A percentile compares a stretch with the other conserved stretches of the same genome.
phyloP scores from a whole-genome alignment of 2,888 invertebrate genomes.

The Operophtera brumata region DNA sequence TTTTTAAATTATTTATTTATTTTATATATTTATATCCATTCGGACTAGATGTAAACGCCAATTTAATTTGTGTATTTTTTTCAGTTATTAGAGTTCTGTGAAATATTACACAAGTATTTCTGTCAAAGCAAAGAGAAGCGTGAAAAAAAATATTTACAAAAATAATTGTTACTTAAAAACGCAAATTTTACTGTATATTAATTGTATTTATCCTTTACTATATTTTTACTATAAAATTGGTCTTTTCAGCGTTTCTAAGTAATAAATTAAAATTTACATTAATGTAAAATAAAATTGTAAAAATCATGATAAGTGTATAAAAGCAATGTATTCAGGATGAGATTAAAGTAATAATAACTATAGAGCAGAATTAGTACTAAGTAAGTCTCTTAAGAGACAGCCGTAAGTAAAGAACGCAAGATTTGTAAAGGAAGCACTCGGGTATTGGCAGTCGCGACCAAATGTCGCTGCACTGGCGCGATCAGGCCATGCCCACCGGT shows the following conservation, averaged over 20 bases:
- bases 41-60: conserved; percentile 21
- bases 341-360: conserved; percentile 8
- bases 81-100: background rate
- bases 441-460: too few relatives aligned
- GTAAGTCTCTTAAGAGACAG: background rate
- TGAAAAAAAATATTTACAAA: conserved; percentile 15
- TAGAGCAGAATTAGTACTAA: background rate
- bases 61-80: conserved; percentile 3
- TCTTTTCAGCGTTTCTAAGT: conserved; percentile 31
- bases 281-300: conserved; percentile 10
- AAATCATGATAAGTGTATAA: conserved; percentile 10
- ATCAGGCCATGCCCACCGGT: too few relatives aligned
- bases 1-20: too few relatives aligned
- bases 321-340: conserved; percentile 3
- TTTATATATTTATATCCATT: conserved; percentile 1
- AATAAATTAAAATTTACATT: conserved; percentile 13
- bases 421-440: too few relatives aligned
- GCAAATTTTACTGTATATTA: conserved; percentile 2
- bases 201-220: conserved; percentile 12
- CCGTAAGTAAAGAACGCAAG: background rate
- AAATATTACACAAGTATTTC: background rate
- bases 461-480: too few relatives aligned
- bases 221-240: conserved; percentile 23
- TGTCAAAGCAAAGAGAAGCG: background rate
- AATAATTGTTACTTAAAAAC: conserved; percentile 23